Evolutionary conservation across 92 coral and sea anemone genomes (phyloP).

Genomic region (Scolanthus callimorphus): DNA sequence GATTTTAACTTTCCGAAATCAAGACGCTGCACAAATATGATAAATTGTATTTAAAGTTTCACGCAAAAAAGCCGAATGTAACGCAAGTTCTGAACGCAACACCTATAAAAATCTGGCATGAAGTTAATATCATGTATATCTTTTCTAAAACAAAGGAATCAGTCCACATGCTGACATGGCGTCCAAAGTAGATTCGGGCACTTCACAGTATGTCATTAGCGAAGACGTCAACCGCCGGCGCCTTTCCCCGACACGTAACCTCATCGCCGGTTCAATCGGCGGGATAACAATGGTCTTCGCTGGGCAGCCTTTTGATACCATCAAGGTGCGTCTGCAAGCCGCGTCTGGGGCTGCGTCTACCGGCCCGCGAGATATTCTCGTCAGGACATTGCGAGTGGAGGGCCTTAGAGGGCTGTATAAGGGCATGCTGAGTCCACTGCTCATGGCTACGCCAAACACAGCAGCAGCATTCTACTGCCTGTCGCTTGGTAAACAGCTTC

Average conservation of each 20-base stretch:
- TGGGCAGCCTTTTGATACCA: conserved; percentile 89
- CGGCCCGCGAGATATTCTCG: conserved; percentile 72
- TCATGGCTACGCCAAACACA: conserved; percentile 63
- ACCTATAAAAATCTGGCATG: no score
- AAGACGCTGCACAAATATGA: no score
- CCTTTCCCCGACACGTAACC: conserved; percentile 59
- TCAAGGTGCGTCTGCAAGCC: conserved; percentile 91
- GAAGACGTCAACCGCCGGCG: conserved; percentile 29
- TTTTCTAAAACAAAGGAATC: no score
- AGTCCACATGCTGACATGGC: no score
- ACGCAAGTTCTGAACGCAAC: no score
- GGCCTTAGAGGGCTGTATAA: conserved; percentile 73
- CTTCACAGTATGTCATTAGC: no score
- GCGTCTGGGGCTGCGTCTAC: conserved; percentile 43
- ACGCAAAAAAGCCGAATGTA: no score
- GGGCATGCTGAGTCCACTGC: conserved; percentile 82
- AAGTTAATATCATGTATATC: no score
- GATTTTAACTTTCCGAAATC: no score
- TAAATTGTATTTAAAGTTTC: no score
- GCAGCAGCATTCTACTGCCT: conserved; percentile 72
- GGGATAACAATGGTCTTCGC: conserved; percentile 70
- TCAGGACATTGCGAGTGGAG: conserved; percentile 61
- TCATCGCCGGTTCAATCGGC: conserved; percentile 88
- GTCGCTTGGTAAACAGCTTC: conserved; percentile 69
- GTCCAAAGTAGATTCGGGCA: no score